phyloP scores from a whole-genome alignment of 2,113 vertebrate species.

The Fregetta grallaria region DNA sequence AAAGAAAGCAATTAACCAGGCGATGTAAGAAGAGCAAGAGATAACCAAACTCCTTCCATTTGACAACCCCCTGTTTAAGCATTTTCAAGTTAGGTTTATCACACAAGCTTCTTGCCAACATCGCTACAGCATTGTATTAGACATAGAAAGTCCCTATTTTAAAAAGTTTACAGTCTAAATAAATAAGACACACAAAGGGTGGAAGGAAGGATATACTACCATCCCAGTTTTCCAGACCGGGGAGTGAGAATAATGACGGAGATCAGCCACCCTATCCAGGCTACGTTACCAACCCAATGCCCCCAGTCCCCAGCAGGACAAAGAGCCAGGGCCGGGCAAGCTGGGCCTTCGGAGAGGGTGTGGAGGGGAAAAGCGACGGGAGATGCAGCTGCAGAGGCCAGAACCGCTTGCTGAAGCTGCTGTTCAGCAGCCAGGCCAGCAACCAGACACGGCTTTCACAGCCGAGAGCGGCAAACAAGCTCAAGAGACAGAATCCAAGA shows the following conservation, averaged over 20 bases:
- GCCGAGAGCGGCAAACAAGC: neutral
- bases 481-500: neutral
- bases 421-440: neutral
- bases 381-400: neutral
- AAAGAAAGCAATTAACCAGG: neutral
- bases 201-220: slow-evolving; percentile 40
- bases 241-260: neutral
- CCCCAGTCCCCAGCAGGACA: neutral
- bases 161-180: slow-evolving; percentile 29
- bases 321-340: rapidly evolving
- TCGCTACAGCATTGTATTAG: neutral
- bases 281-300: neutral
- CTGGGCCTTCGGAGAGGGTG: neutral
- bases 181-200: slow-evolving; percentile 49
- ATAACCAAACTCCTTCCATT: neutral
- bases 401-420: neutral
- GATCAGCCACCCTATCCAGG: neutral
- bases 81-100: neutral
- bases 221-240: neutral
- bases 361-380: neutral
- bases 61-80: neutral
- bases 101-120: neutral
- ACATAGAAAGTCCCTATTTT: neutral
- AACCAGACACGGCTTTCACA: neutral
- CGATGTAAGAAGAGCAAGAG: neutral